A percentile compares a stretch with the other conserved stretches of the same genome.
Evolutionary conservation across 64 coral and sea anemone genomes (phyloP).

Genomic region (Trachythela sp.): DNA sequence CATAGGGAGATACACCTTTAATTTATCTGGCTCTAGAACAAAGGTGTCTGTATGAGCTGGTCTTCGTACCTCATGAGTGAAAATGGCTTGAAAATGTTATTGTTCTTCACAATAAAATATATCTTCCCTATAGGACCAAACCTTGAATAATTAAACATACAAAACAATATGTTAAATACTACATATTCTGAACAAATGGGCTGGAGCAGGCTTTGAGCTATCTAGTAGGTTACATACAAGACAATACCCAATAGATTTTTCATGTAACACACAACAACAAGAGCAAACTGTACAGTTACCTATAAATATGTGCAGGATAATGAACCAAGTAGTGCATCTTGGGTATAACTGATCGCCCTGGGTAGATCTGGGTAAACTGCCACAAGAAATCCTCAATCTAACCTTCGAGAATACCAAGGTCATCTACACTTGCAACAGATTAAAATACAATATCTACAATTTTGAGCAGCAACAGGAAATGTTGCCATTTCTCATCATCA

Average conservation of each 20-base stretch:
- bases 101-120: neutral
- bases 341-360: neutral
- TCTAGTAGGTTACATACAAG: neutral
- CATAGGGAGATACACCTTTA: neutral
- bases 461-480: neutral
- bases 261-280: neutral
- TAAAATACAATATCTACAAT: neutral
- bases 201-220: no score
- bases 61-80: neutral
- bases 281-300: neutral
- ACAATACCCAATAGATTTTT: neutral
- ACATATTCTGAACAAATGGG: neutral
- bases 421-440: neutral
- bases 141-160: neutral
- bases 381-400: neutral
- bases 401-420: neutral
- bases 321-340: conserved; percentile 19
- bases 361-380: neutral
- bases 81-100: neutral
- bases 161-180: neutral
- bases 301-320: neutral
- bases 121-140: conserved; percentile 9
- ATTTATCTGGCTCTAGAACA: neutral
- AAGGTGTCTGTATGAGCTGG: neutral
- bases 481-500: conserved; percentile 12